Evolutionary conservation across 1,140 invertebrate genomes (phyloP), one percentile per base, ranked within the genome.

Genomic region (Trichomalopsis sarcophagae): DNA sequence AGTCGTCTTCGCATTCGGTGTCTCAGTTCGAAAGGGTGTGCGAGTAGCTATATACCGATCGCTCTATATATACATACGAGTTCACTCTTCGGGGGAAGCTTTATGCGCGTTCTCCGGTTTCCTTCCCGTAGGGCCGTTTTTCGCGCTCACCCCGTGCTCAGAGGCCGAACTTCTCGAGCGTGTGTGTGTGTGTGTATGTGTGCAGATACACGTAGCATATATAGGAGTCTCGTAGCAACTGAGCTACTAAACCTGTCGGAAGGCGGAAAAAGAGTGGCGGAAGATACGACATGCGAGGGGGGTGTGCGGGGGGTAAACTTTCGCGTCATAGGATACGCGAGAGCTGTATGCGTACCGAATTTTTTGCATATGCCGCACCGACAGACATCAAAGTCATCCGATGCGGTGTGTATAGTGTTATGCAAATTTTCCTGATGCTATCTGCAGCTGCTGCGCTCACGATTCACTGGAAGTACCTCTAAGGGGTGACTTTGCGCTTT

Each of bases 91-190:
- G 30, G 21, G 27, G 17, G 66, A 78, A 84, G 44, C 23, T 78
- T 84, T 84, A 84, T 71, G 50, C 17, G 17, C 66, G 27, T 73
- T 84, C 75, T 84, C 27, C 17, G 11, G 40, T 84, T 84, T 84
- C 62, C 21, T 33, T 23, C 47, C 47, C 55, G 40, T 14, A 50
- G 33, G 21, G 74, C 76, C 9, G 23, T 71, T 76, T 68, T 68
- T 76, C 68, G 23, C 68, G 68, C 68, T 71, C 30, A 27, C 68
- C 68, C 68, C 27, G 9, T 27, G 27, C 2, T 2, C 10, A 71
- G 68, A 11, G 10, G 6, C 11, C 17, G 11, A 83, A 83, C 5
- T 40, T 80, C 11, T 66, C 62, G n/a, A 30, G 36, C 10, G 13
- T 17, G 13, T 50, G 13, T 50, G 13, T 50, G 47, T 17, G 13